phyloP scores from a whole-genome alignment of 2,113 vertebrate species.

The Indicator indicator region DNA sequence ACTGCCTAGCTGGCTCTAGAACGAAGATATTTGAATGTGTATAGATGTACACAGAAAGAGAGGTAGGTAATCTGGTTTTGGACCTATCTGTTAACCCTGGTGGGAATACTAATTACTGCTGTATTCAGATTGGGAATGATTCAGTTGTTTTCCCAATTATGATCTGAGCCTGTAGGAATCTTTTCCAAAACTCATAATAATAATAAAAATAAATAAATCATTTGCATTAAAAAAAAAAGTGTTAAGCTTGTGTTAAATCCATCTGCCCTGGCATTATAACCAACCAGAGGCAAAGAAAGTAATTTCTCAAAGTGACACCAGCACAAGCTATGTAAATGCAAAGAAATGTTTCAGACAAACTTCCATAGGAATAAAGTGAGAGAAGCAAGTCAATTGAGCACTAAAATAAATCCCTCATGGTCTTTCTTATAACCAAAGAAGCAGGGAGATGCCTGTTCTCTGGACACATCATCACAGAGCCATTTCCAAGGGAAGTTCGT shows the following conservation, averaged over 20 bases:
- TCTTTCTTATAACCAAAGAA: constrained; percentile 13
- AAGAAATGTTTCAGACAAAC: not conserved
- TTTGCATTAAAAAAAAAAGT: not conserved
- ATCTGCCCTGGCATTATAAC: not conserved
- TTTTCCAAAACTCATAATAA: not conserved
- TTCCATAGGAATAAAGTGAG: not conserved
- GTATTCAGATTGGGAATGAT: not conserved
- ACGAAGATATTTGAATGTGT: not conserved
- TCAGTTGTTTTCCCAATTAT: not conserved
- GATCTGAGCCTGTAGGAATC: not conserved
- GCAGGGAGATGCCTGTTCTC: not conserved
- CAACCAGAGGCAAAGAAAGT: not conserved
- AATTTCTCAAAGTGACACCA: not conserved
- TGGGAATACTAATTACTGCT: not conserved
- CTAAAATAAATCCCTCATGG: not conserved
- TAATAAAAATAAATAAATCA: not conserved
- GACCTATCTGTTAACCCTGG: not conserved
- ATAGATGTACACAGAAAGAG: not conserved
- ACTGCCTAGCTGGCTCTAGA: not conserved
- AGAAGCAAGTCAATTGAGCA: not conserved
- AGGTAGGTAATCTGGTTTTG: not conserved
- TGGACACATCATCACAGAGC: not conserved
- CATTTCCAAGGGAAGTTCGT: constrained; percentile 6
- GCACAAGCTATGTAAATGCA: not conserved
- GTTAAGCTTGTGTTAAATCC: not conserved